Evolutionary conservation across 2,888 invertebrate species (phyloP).

Genomic region (Amiota communis): DNA sequence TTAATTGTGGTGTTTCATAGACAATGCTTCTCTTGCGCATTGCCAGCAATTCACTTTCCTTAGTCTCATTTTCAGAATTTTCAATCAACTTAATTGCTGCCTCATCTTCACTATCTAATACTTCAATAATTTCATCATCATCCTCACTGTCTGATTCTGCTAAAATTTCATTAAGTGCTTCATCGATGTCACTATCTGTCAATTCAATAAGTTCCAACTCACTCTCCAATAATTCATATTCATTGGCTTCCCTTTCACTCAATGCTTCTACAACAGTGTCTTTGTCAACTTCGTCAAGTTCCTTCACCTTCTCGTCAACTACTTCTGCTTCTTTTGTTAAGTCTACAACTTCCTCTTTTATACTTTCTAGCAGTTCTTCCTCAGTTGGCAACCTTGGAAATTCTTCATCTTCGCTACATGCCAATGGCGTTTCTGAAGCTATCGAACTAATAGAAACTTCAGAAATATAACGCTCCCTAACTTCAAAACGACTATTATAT

Average conservation of each 20-base stretch:
- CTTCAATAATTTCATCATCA: conserved; percentile 33
- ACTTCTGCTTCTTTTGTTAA: too few relatives aligned
- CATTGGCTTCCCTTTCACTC: conserved; percentile 8
- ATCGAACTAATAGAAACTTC: conserved; percentile 57
- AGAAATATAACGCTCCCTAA: conserved; percentile 62
- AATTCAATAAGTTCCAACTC: conserved; percentile 6
- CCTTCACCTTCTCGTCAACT: not conserved
- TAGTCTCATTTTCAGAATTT: conserved; percentile 16
- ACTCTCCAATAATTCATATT: conserved; percentile 17
- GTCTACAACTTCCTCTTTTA: conserved; percentile 47
- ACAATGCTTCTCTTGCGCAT: conserved; percentile 57
- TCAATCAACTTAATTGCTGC: not conserved
- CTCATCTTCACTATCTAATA: conserved; percentile 22
- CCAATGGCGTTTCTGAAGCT: not conserved
- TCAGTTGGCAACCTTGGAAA: conserved; percentile 64
- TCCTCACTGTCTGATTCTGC: conserved; percentile 11
- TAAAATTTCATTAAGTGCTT: conserved; percentile 15
- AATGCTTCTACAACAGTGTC: not conserved
- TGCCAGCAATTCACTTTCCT: conserved; percentile 31
- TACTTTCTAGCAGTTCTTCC: conserved; percentile 60
- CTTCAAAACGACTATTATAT: conserved; percentile 68
- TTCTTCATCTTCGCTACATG: conserved; percentile 38
- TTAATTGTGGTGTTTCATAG: conserved; percentile 65
- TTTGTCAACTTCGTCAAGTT: conserved; percentile 8
- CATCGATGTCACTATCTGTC: conserved; percentile 7